These are phyloP conservation scores for Odontophorus gujanensis DNA, from an alignment of 2,113 vertebrate species.

Conservation along the genomic window DNA sequence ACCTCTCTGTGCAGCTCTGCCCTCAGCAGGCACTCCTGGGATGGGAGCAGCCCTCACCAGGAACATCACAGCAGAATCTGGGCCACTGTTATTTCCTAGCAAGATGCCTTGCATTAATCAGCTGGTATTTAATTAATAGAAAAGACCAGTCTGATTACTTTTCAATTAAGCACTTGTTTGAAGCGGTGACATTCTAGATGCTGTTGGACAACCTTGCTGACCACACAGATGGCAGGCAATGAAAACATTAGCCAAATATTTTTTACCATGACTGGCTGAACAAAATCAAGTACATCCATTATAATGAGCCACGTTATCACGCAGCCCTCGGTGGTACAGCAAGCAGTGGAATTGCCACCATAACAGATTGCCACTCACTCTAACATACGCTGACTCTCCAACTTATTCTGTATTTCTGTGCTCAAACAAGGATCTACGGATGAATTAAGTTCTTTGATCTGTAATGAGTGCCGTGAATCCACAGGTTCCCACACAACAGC, in stretches of 20 bases:
- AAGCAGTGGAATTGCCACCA: constrained; percentile 37
- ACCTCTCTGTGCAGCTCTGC: fast-evolving
- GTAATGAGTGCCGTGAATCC: constrained; percentile 11
- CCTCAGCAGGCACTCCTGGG: fast-evolving
- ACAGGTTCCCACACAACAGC: background rate
- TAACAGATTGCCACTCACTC: constrained; percentile 63
- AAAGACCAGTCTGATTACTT: constrained; percentile 63
- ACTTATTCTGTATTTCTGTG: constrained; percentile 1
- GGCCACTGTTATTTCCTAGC: background rate
- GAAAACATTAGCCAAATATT: constrained; percentile 72
- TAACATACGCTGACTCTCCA: constrained; percentile 66
- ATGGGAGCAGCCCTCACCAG: background rate
- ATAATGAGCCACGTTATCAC: constrained; percentile 50
- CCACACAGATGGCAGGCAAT: constrained; percentile 70
- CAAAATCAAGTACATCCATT: constrained; percentile 55
- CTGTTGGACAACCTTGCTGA: constrained; percentile 63
- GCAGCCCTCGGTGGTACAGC: constrained; percentile 31
- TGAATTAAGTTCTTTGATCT: constrained; percentile 30
- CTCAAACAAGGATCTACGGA: constrained; percentile 36
- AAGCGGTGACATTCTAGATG: constrained; percentile 56
- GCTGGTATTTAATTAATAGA: constrained; percentile 21
- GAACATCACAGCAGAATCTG: background rate
- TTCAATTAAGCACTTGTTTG: constrained; percentile 48
- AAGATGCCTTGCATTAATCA: constrained; percentile 47
- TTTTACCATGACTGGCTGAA: constrained; percentile 55